These are phyloP conservation scores for Drosophila eohydei DNA, from an alignment of 2,888 invertebrate genomes.

Conservation along the genomic window DNA sequence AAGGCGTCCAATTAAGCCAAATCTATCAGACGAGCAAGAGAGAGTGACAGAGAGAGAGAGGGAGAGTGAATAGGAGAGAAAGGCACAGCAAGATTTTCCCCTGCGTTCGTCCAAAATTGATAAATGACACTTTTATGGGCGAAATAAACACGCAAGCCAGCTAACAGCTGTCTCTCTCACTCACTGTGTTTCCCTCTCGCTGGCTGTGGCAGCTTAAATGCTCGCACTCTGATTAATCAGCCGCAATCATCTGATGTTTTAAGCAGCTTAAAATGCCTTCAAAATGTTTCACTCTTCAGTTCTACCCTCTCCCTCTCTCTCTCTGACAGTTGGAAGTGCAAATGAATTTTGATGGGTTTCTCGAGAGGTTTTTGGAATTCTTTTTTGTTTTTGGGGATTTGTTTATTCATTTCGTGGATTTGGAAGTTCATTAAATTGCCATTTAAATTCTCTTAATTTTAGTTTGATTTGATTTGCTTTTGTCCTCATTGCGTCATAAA, in stretches of 20 bases:
- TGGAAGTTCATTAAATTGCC: constrained; percentile 80
- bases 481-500: constrained; percentile 50
- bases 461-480: constrained; percentile 56
- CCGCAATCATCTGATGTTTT: constrained; percentile 81
- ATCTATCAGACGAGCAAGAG: constrained; percentile 58
- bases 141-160: constrained; percentile 60
- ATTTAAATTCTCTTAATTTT: constrained; percentile 74
- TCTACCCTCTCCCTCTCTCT: neutral
- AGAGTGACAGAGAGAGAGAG: neutral
- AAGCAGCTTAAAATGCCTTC: constrained; percentile 75
- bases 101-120: constrained; percentile 59
- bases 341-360: constrained; percentile 78
- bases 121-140: constrained; percentile 80
- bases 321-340: constrained; percentile 66
- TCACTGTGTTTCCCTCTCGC: neutral
- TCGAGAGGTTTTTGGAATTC: constrained; percentile 30
- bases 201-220: constrained; percentile 67
- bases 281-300: constrained; percentile 32
- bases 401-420: constrained; percentile 74
- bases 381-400: constrained; percentile 14
- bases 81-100: constrained; percentile 23
- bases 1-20: constrained; percentile 75
- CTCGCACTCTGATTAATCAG: constrained; percentile 80
- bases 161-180: neutral
- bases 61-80: constrained; percentile 26